Percentiles rank a stretch among this genome's conserved stretches.
Conservation (phyloP, 2,888 invertebrate genomes). For the Trilocha varians region DNA sequence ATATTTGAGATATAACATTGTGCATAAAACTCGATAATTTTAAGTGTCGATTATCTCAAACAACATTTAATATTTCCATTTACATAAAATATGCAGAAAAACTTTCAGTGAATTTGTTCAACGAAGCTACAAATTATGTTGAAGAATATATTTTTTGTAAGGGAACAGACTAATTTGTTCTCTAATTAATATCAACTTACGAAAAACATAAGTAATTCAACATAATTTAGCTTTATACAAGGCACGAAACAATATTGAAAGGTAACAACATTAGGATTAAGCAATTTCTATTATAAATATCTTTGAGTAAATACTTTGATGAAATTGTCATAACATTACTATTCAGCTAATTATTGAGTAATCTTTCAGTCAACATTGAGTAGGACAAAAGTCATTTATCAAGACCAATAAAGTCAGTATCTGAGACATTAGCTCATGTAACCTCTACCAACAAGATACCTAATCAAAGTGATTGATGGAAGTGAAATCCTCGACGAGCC, state of each 20-base stretch:
- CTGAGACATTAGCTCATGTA: too few relatives aligned
- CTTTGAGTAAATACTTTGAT: too few relatives aligned
- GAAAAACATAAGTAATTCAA: conserved; percentile 11
- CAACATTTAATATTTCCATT: conserved; percentile 62
- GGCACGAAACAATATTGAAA: conserved; percentile 56
- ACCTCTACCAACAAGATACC: too few relatives aligned
- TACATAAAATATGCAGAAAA: conserved; percentile 56
- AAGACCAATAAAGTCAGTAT: too few relatives aligned
- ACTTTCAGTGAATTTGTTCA: conserved; percentile 36
- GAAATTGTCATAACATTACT: too few relatives aligned
- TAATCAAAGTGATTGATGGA: too few relatives aligned
- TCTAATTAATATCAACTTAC: background rate
- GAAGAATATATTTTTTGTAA: conserved; percentile 10
- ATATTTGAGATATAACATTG: conserved; percentile 71
- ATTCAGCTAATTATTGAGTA: too few relatives aligned
- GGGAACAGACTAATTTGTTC: conserved; percentile 3
- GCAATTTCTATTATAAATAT: background rate
- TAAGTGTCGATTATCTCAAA: conserved; percentile 52
- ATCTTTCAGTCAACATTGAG: too few relatives aligned
- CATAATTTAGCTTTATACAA: conserved; percentile 44
- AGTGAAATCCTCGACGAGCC: too few relatives aligned
- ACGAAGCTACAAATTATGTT: background rate
- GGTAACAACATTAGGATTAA: background rate
- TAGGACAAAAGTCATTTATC: too few relatives aligned
- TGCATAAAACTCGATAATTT: conserved; percentile 59